These are phyloP conservation scores for Trididemnum clinides DNA, from an alignment of 23 tunicate genomes.

Conservation along the genomic window DNA sequence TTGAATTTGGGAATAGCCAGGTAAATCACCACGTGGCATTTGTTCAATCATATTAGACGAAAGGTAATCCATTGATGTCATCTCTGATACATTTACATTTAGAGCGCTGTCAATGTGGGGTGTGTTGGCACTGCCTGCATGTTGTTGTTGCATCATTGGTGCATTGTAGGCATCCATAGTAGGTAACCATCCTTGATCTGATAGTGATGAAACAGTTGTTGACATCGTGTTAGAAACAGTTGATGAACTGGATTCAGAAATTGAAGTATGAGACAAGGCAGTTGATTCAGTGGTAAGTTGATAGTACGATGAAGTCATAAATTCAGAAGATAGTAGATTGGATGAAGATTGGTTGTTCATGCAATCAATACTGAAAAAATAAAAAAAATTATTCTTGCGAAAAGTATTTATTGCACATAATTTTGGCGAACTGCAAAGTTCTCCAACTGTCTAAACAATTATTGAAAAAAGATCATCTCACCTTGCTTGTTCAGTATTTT, in stretches of 20 bases:
- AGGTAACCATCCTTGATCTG: constrained; percentile 18
- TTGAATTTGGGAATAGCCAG: too few species aligned
- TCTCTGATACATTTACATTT: neutral
- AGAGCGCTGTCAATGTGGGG: neutral
- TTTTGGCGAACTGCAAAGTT: too few species aligned
- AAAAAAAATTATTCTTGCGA: neutral
- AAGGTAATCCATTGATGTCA: neutral
- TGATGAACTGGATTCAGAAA: constrained; percentile 10
- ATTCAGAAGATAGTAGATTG: constrained; percentile 16
- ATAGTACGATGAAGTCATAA: constrained; percentile 68
- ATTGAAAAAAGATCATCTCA: too few species aligned
- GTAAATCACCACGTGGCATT: too few species aligned
- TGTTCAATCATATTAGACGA: too few species aligned
- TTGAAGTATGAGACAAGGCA: constrained; percentile 13
- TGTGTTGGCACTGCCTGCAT: neutral
- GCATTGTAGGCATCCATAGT: neutral
- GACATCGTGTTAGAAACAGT: constrained; percentile 13
- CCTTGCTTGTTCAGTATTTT: too few species aligned
- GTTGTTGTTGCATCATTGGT: neutral
- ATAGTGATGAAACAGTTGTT: constrained; percentile 2
- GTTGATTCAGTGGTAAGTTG: constrained; percentile 12
- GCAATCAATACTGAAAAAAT: neutral
- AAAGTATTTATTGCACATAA: too few species aligned
- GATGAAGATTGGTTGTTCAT: neutral
- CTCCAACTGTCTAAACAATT: too few species aligned